Evolutionary conservation across 2,113 vertebrate genomes (phyloP).

Genomic region (Nestor notabilis): DNA sequence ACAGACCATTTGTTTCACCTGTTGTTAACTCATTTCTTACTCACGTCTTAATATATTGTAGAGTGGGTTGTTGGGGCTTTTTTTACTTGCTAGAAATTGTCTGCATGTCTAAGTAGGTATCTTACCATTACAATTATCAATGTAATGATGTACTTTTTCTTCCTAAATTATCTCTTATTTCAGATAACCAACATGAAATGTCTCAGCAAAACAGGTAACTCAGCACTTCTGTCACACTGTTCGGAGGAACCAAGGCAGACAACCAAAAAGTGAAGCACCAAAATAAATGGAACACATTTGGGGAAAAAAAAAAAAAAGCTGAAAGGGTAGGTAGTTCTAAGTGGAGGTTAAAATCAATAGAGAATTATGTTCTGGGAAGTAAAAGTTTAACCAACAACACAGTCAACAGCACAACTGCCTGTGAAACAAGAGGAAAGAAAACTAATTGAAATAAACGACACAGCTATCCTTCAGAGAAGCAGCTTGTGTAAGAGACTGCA

Average conservation of each 20-base stretch:
- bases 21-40: slow-evolving; percentile 32
- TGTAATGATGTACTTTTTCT: neutral
- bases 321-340: neutral
- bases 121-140: neutral
- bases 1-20: slow-evolving; percentile 57
- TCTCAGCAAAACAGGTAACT: neutral
- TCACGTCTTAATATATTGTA: neutral
- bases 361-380: neutral
- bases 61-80: neutral
- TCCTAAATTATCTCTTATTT: neutral
- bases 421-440: neutral
- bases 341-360: neutral
- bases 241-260: neutral
- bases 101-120: neutral
- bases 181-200: neutral
- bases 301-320: neutral
- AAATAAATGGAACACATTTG: neutral
- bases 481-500: neutral
- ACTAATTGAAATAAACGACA: slow-evolving; percentile 12
- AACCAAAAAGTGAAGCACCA: neutral
- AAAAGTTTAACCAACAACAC: neutral
- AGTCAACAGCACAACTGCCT: neutral
- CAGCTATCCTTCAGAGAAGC: neutral
- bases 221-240: neutral
- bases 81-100: neutral